These are phyloP conservation scores for Drosophila azteca DNA, from an alignment of 1,140 invertebrate genomes.

Conservation along the genomic window DNA sequence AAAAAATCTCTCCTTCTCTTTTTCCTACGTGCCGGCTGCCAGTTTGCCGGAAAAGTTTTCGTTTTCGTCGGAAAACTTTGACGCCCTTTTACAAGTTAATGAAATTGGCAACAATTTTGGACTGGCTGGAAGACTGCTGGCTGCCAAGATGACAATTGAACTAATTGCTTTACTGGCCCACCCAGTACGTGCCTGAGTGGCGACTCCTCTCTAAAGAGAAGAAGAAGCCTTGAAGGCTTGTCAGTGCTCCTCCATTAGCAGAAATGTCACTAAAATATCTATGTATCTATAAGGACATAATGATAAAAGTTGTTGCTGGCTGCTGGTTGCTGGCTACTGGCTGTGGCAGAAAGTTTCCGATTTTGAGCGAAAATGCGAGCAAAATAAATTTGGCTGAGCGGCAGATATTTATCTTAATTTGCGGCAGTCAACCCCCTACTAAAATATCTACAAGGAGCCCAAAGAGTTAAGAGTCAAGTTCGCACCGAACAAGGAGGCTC, in stretches of 20 bases:
- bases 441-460: neutral
- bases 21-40: slow-evolving; percentile 36
- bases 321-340: no score
- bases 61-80: slow-evolving; percentile 45
- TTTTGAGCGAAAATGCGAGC: slow-evolving; percentile 39
- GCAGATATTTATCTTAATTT: slow-evolving; percentile 79
- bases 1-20: neutral
- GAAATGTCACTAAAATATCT: slow-evolving; percentile 19
- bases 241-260: slow-evolving; percentile 31
- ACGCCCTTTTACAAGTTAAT: slow-evolving; percentile 62
- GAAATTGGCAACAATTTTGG: slow-evolving; percentile 59
- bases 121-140: slow-evolving; percentile 7
- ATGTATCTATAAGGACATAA: slow-evolving; percentile 46
- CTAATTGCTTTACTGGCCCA: slow-evolving; percentile 69
- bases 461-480: slow-evolving; percentile 74
- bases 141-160: slow-evolving; percentile 76
- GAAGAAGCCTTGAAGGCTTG: neutral
- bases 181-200: slow-evolving; percentile 46
- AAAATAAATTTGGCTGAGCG: slow-evolving; percentile 68
- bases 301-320: slow-evolving; percentile 50
- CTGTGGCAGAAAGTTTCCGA: slow-evolving; percentile 28
- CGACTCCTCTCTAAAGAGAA: slow-evolving; percentile 1
- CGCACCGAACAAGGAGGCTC: neutral
- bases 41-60: slow-evolving; percentile 49
- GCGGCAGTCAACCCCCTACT: slow-evolving; percentile 18